Conservation (phyloP, 1,140 invertebrate species). For the Lerema accius region DNA sequence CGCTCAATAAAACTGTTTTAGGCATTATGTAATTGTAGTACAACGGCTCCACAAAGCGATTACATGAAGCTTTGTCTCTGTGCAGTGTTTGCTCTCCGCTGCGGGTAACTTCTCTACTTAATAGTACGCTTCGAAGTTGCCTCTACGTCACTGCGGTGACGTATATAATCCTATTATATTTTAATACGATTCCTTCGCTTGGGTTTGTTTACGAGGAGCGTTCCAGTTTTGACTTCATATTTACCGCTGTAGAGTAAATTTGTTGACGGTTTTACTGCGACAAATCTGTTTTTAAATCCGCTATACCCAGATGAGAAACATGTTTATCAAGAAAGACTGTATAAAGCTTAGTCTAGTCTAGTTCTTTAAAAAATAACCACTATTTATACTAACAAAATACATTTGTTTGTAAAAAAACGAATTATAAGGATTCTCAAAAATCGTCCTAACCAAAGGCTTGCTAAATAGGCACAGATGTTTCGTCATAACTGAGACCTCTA, state of each 20-base stretch:
- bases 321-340: no score
- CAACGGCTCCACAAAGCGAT: constrained; percentile 21
- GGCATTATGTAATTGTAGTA: not conserved
- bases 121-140: constrained; percentile 25
- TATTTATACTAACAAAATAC: no score
- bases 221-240: not conserved
- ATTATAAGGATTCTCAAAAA: no score
- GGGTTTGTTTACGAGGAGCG: not conserved
- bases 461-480: no score
- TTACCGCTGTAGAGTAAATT: not conserved
- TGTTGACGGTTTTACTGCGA: not conserved
- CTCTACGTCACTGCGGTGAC: constrained; percentile 15
- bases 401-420: no score
- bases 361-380: no score
- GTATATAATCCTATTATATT: constrained; percentile 22
- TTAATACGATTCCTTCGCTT: constrained; percentile 1
- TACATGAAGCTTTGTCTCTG: constrained; percentile 28
- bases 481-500: no score
- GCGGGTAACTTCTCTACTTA: constrained; percentile 28
- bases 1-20: not conserved
- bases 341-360: no score
- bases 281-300: not conserved
- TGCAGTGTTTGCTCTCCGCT: constrained; percentile 27
- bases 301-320: no score
- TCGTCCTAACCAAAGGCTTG: no score